Conservation (phyloP, 2,888 invertebrate species). For the Apotomis capreana region DNA sequence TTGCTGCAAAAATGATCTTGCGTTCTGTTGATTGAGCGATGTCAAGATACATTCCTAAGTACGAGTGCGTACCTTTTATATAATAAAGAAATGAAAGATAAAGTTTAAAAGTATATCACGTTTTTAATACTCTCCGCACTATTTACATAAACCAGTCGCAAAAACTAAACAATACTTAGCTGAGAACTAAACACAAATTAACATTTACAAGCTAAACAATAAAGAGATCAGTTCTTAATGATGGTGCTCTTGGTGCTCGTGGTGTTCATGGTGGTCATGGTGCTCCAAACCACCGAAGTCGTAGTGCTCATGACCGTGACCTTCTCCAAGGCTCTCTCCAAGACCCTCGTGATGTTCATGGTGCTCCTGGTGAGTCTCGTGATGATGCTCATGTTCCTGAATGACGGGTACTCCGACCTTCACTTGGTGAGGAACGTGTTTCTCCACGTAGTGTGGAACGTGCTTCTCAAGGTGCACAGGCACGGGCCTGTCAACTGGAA, state of each 20-base stretch:
- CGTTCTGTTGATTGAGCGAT: neutral
- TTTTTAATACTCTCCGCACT: conserved; percentile 80
- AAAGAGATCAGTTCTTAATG: conserved; percentile 81
- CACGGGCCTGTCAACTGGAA: conserved; percentile 84
- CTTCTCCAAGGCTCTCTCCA: conserved; percentile 43
- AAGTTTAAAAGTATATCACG: conserved; percentile 57
- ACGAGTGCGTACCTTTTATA: too few species aligned
- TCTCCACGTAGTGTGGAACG: conserved; percentile 86
- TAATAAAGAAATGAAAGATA: conserved; percentile 5
- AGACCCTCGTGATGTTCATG: conserved; percentile 51
- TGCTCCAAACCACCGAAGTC: conserved; percentile 55
- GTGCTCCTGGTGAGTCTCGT: conserved; percentile 52
- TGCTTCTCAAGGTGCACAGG: conserved; percentile 87
- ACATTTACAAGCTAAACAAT: conserved; percentile 77
- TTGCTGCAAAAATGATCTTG: neutral
- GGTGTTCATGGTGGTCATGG: conserved; percentile 50
- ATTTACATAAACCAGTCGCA: conserved; percentile 73
- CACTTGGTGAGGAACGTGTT: conserved; percentile 87
- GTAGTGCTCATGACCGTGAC: conserved; percentile 43
- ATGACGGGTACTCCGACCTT: conserved; percentile 88
- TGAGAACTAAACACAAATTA: conserved; percentile 75
- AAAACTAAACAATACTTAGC: conserved; percentile 63
- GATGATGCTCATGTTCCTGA: conserved; percentile 61
- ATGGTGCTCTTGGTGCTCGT: conserved; percentile 66
- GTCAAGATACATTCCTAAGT: too few species aligned